These are phyloP conservation scores for Conops quadrifasciatus DNA, from an alignment of 2,888 invertebrate genomes.

Conservation along the genomic window DNA sequence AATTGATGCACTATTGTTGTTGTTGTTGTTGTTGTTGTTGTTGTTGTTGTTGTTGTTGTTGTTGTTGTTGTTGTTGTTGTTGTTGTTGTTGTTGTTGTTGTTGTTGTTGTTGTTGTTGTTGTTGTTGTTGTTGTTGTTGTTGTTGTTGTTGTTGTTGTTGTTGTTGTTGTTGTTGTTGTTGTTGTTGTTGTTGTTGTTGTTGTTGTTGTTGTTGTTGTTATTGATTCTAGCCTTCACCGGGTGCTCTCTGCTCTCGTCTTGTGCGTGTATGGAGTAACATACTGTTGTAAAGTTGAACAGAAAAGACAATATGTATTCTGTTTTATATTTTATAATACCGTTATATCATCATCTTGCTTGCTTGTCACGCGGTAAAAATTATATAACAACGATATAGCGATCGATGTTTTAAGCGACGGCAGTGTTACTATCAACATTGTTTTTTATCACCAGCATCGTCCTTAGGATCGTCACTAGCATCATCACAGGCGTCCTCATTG, in stretches of 20 bases:
- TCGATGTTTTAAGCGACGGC: no score
- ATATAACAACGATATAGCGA: no score
- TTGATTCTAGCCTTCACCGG: neutral
- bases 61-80: neutral
- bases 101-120: neutral
- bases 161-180: neutral
- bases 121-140: neutral
- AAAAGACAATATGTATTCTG: no score
- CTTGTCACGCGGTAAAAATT: no score
- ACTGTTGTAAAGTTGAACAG: no score
- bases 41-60: neutral
- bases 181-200: neutral
- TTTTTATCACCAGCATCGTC: neutral
- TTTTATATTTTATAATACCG: no score
- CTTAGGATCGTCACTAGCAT: neutral
- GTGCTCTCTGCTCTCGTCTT: no score
- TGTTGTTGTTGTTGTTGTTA: neutral
- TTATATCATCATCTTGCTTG: no score
- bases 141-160: neutral
- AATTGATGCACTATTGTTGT: no score
- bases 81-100: neutral
- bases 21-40: no score
- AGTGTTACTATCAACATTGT: no score
- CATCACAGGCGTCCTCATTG: neutral
- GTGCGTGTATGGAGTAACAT: no score